These are phyloP conservation scores for Danio albolineatus DNA, from an alignment of 2,797 vertebrate genomes.

Conservation along the genomic window DNA sequence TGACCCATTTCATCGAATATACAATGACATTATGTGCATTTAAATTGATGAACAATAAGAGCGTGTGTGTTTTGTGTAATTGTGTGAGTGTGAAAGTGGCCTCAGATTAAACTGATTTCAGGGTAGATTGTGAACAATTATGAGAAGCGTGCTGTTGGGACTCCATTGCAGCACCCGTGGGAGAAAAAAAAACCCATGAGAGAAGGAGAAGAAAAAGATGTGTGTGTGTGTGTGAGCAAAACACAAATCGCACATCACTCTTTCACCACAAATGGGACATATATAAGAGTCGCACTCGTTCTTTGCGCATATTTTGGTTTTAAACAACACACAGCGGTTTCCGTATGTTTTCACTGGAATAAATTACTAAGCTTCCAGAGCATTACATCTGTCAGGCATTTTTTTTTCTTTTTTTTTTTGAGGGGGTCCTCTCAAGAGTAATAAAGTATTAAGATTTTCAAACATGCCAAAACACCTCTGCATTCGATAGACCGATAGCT, in stretches of 20 bases:
- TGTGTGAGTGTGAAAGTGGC: constrained; percentile 50
- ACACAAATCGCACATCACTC: constrained; percentile 5
- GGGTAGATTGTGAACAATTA: constrained; percentile 70
- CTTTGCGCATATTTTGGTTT: constrained; percentile 16
- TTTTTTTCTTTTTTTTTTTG: constrained; percentile 20
- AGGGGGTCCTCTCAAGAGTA: constrained; percentile 40
- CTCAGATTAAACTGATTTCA: constrained; percentile 67
- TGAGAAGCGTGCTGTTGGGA: constrained; percentile 60
- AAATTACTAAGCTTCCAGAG: constrained; percentile 7
- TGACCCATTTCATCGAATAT: background rate
- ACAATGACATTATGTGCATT: background rate
- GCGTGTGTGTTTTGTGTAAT: constrained; percentile 14
- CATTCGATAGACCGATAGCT: constrained; percentile 59
- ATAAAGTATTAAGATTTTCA: constrained; percentile 57
- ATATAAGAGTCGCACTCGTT: constrained; percentile 26
- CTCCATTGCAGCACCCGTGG: constrained; percentile 48
- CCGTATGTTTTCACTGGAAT: constrained; percentile 12
- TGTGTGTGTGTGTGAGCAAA: constrained; percentile 28
- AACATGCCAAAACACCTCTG: constrained; percentile 60
- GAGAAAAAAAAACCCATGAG: constrained; percentile 48
- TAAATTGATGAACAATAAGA: background rate
- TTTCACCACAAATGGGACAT: constrained; percentile 23
- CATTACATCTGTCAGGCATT: constrained; percentile 19
- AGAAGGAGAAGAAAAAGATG: constrained; percentile 22
- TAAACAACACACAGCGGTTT: background rate